Evolutionary conservation across 2,113 vertebrate species (phyloP).

Genomic region (Bothrops jararaca): DNA sequence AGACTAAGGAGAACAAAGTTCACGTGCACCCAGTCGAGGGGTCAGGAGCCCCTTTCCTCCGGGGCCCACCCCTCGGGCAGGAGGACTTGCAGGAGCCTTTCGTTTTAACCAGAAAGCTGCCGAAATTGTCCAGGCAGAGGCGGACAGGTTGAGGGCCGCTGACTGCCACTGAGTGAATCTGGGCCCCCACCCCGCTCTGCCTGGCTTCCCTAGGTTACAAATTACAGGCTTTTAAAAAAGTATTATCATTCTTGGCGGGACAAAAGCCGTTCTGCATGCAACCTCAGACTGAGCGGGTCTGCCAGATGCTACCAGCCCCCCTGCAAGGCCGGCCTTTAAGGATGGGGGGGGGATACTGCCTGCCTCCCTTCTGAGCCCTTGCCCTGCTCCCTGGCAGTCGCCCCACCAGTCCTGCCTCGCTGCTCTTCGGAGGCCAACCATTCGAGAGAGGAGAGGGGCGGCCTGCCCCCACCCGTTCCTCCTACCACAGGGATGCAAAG

Average conservation of each 20-base stretch:
- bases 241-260: neutral
- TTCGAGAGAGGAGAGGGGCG: neutral
- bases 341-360: neutral
- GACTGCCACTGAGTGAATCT: neutral
- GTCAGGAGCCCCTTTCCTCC: neutral
- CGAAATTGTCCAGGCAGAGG: too few relatives aligned
- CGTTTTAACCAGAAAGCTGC: neutral
- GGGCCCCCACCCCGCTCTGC: neutral
- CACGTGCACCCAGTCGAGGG: neutral
- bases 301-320: neutral
- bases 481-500: neutral
- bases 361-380: neutral
- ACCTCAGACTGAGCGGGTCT: accelerated
- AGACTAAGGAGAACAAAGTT: neutral
- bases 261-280: too few relatives aligned
- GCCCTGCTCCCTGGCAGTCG: neutral
- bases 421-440: neutral
- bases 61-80: neutral
- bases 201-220: neutral
- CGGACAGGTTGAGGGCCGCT: neutral
- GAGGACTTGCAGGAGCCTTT: neutral
- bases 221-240: neutral
- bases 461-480: neutral
- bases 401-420: too few relatives aligned
- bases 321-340: neutral